These are phyloP conservation scores for Lepilemur septentrionalis DNA, from an alignment of 2,797 vertebrate genomes.

Conservation along the genomic window DNA sequence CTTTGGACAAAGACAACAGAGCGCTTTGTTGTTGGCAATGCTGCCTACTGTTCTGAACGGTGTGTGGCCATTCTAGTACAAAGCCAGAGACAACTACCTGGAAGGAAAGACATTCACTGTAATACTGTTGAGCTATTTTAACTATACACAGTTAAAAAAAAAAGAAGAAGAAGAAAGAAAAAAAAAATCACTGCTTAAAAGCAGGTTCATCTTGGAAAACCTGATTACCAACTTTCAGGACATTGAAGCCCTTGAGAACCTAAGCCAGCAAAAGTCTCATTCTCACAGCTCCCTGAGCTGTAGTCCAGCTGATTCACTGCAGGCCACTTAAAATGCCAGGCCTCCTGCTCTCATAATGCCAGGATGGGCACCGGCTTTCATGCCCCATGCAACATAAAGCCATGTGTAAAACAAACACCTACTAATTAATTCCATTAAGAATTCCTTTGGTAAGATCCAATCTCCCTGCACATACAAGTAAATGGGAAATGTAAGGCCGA, in stretches of 20 bases:
- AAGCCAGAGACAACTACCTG: conserved; percentile 42
- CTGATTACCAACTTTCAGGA: conserved; percentile 81
- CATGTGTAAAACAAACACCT: conserved; percentile 75
- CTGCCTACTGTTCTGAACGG: background rate
- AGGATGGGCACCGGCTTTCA: conserved; percentile 77
- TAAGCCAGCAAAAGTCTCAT: conserved; percentile 64
- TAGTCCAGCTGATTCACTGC: conserved; percentile 81
- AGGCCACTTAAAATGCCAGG: conserved; percentile 78
- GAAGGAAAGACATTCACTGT: background rate
- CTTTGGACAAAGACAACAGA: background rate
- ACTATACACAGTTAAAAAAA: conserved; percentile 26
- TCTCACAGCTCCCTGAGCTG: conserved; percentile 78
- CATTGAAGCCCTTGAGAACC: conserved; percentile 64
- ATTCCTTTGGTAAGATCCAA: conserved; percentile 75
- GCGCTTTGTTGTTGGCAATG: background rate
- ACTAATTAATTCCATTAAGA: conserved; percentile 84
- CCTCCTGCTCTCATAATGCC: conserved; percentile 81
- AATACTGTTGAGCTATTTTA: conserved; percentile 67
- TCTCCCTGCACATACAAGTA: conserved; percentile 47
- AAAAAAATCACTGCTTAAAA: conserved; percentile 75
- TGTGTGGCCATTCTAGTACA: background rate
- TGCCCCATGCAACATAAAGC: conserved; percentile 81
- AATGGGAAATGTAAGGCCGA: background rate
- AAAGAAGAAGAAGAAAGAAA: background rate
- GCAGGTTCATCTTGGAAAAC: conserved; percentile 85